phyloP scores from a whole-genome alignment of 2,888 invertebrate species.

The Dinocampus coccinellae region DNA sequence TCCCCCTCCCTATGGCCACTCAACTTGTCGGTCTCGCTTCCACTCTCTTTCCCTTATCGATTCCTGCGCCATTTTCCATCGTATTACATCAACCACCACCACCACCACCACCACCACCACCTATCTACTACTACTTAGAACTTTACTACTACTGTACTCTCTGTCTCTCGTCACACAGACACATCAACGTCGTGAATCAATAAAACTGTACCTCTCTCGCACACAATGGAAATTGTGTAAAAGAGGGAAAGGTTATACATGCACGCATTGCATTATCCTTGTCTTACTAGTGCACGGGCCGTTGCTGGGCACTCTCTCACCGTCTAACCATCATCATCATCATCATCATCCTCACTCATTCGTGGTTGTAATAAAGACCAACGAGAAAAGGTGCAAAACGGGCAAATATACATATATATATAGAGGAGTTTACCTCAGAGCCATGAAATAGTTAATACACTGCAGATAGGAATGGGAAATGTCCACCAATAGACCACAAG shows the following conservation, averaged over 20 bases:
- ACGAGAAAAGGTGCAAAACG: background rate
- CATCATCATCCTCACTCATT: background rate
- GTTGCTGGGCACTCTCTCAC: constrained; percentile 1
- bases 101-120: constrained; percentile 15
- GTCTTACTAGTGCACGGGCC: background rate
- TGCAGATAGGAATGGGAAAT: background rate
- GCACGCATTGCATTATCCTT: background rate
- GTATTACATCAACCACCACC: background rate
- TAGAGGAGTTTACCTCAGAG: background rate
- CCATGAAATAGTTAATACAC: background rate
- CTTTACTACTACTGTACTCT: background rate
- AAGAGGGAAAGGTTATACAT: background rate
- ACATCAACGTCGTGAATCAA: constrained; percentile 21
- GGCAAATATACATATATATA: background rate
- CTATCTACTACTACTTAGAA: constrained; percentile 4
- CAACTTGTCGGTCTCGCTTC: constrained; percentile 12
- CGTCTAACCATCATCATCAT: background rate
- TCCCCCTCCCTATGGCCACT: constrained; percentile 15
- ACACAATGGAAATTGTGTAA: background rate
- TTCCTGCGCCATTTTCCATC: constrained; percentile 65
- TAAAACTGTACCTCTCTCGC: constrained; percentile 28
- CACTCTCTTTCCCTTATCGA: constrained; percentile 57
- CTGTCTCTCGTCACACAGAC: constrained; percentile 24
- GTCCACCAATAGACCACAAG: background rate
- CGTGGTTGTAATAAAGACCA: background rate